These are phyloP conservation scores for Zonitis immaculata DNA, from an alignment of 2,888 invertebrate species.

Conservation along the genomic window DNA sequence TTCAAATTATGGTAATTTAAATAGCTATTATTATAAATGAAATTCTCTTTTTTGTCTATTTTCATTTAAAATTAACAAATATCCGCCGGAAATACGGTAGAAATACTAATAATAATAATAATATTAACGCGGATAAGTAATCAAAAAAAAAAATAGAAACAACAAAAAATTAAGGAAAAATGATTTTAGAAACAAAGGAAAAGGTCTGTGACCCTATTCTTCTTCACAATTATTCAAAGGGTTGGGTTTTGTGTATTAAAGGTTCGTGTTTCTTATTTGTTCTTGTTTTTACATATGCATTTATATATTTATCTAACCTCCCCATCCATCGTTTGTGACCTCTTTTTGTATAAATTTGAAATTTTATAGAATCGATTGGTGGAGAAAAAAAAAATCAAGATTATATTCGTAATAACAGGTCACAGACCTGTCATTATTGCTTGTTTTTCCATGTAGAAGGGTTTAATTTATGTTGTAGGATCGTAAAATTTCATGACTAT, in stretches of 20 bases:
- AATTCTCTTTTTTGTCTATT: background rate
- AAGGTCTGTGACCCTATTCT: background rate
- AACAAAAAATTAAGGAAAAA: background rate
- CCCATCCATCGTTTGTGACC: too few species aligned
- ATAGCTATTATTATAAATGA: background rate
- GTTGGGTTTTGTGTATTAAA: background rate
- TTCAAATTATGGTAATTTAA: background rate
- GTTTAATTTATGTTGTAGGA: too few species aligned
- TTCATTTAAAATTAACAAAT: background rate
- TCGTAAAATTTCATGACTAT: too few species aligned
- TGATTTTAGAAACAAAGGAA: background rate
- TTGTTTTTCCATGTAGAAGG: background rate
- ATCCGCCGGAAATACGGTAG: slow-evolving; percentile 1
- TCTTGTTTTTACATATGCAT: background rate
- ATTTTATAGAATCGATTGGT: too few species aligned
- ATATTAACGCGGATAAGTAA: background rate
- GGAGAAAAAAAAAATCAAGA: too few species aligned
- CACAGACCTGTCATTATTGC: too few species aligned
- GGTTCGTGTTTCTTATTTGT: background rate
- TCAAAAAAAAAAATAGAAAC: background rate
- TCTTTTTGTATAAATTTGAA: too few species aligned
- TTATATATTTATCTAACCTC: too few species aligned
- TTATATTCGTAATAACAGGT: too few species aligned
- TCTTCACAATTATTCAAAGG: background rate
- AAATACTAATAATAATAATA: background rate